Percentiles rank a stretch among this genome's conserved stretches.
These are phyloP conservation scores for Chrysocyon brachyurus DNA, from an alignment of 2,797 vertebrate species.

Conservation along the genomic window DNA sequence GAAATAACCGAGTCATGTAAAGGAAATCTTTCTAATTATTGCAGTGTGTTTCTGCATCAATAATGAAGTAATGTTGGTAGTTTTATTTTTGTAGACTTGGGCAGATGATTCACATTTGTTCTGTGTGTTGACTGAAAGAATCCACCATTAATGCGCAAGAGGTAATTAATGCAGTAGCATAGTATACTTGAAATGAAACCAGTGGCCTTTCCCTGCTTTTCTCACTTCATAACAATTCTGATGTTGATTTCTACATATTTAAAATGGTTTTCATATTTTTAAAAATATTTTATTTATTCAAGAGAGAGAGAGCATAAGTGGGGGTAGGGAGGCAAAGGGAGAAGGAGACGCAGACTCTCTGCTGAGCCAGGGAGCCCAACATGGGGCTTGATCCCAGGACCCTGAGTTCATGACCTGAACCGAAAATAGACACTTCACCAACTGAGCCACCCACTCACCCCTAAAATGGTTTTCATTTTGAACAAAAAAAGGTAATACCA, in stretches of 20 bases:
- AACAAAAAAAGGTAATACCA: not conserved
- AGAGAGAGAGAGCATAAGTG: not conserved
- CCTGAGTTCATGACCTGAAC: not conserved
- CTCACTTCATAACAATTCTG: not conserved
- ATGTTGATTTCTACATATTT: not conserved
- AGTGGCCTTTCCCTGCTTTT: not conserved
- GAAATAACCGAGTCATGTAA: conserved; percentile 10
- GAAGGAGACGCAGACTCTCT: not conserved
- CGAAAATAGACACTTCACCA: not conserved
- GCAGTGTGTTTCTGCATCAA: conserved; percentile 43
- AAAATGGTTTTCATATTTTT: not conserved
- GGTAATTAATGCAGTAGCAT: not conserved
- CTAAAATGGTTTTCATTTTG: conserved; percentile 38
- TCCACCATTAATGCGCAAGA: not conserved
- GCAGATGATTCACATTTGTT: conserved; percentile 58
- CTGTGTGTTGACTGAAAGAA: conserved; percentile 18
- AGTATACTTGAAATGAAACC: not conserved
- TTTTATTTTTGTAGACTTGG: conserved; percentile 50
- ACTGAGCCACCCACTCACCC: not conserved
- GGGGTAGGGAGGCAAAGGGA: not conserved
- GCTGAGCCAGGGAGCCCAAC: too few species aligned
- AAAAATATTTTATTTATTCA: not conserved
- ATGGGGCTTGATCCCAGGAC: not conserved
- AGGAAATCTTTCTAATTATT: conserved; percentile 34
- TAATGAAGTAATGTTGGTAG: conserved; percentile 41